phyloP scores from a whole-genome alignment of 2,888 invertebrate species.

The Drosophila eohydei region DNA sequence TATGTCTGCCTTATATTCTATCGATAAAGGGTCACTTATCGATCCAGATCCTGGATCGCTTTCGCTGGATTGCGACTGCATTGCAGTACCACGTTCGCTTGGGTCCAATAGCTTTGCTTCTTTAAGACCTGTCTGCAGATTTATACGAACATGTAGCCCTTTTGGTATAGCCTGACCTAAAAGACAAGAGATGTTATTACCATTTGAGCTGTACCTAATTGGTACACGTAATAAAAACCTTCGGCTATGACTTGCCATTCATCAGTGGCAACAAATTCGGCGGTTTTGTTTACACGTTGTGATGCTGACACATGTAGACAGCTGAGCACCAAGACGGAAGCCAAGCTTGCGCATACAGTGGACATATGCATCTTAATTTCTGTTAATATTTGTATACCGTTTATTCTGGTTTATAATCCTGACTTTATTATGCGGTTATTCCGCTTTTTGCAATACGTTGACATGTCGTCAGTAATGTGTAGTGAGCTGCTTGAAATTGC shows the following conservation, averaged over 20 bases:
- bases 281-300: slow-evolving; percentile 47
- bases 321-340: slow-evolving; percentile 18
- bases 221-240: slow-evolving; percentile 84
- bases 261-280: slow-evolving; percentile 86
- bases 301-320: slow-evolving; percentile 17
- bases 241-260: slow-evolving; percentile 88
- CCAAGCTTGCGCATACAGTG: slow-evolving; percentile 1
- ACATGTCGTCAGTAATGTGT: slow-evolving; percentile 4
- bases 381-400: background rate
- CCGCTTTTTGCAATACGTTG: slow-evolving; percentile 39
- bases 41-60: slow-evolving; percentile 21
- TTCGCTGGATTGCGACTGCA: slow-evolving; percentile 53
- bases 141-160: slow-evolving; percentile 91
- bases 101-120: slow-evolving; percentile 91
- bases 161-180: slow-evolving; percentile 89
- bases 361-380: slow-evolving; percentile 17
- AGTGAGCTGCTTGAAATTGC: background rate
- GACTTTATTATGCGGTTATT: slow-evolving; percentile 1
- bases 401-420: background rate
- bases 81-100: slow-evolving; percentile 72
- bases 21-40: slow-evolving; percentile 54
- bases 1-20: slow-evolving; percentile 80
- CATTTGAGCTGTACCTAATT: background rate
- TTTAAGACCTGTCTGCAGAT: slow-evolving; percentile 90
- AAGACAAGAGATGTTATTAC: slow-evolving; percentile 37